Percentiles rank a stretch among this genome's conserved stretches.
These are phyloP conservation scores for Progne subis DNA, from an alignment of 2,113 vertebrate species.

Conservation along the genomic window DNA sequence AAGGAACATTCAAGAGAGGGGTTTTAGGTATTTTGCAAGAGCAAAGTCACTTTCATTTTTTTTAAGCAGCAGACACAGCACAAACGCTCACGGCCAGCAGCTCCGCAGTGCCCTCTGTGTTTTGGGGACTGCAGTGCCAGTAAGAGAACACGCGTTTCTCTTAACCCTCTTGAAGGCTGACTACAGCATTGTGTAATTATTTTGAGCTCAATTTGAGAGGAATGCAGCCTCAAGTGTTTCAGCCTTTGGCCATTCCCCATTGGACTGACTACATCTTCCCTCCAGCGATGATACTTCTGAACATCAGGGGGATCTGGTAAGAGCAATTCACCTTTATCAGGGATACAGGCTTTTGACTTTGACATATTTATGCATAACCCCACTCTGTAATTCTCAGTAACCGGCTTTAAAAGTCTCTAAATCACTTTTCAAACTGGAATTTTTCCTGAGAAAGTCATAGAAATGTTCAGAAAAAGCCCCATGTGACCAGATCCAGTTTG, in stretches of 20 bases:
- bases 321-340: neutral
- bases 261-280: neutral
- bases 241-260: neutral
- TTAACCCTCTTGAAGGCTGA: neutral
- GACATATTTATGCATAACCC: neutral
- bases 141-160: fast-evolving
- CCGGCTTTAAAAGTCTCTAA: neutral
- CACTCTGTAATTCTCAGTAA: neutral
- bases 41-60: neutral
- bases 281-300: neutral
- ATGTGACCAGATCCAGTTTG: neutral
- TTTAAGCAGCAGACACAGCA: neutral
- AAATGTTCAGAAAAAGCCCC: neutral
- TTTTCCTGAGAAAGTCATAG: neutral
- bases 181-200: neutral
- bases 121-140: neutral
- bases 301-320: neutral
- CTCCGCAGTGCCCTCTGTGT: fast-evolving
- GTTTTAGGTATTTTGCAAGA: neutral
- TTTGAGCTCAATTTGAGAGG: neutral
- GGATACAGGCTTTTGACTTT: neutral
- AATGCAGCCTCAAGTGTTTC: neutral
- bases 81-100: neutral
- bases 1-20: neutral
- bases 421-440: neutral